A percentile compares a stretch with the other conserved stretches of the same genome.
Evolutionary conservation across 2,797 vertebrate genomes (phyloP).

Genomic region (Catharus ustulatus): DNA sequence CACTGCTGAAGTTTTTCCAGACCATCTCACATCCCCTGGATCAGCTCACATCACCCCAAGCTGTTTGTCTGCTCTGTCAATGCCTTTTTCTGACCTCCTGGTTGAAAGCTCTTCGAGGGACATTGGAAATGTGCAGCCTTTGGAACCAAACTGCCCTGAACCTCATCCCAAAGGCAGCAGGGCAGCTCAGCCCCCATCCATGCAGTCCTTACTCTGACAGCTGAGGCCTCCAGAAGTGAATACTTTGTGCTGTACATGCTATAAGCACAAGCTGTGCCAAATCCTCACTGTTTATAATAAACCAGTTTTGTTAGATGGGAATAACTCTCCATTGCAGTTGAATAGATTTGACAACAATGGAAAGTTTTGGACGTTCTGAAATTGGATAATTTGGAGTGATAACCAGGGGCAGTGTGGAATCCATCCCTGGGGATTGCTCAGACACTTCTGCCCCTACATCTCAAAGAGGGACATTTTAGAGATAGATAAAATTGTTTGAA

Average conservation of each 20-base stretch:
- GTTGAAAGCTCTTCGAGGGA: not conserved
- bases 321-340: not conserved
- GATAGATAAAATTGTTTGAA: not conserved
- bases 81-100: not conserved
- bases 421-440: not conserved
- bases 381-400: not conserved
- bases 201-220: not conserved
- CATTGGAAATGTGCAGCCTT: not conserved
- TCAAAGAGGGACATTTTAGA: not conserved
- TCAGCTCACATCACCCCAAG: not conserved
- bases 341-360: not conserved
- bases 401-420: not conserved
- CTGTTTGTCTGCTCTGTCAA: not conserved
- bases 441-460: rapidly evolving
- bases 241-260: not conserved
- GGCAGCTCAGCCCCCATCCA: not conserved
- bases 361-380: not conserved
- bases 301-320: not conserved
- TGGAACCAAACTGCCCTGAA: not conserved
- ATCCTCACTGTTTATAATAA: not conserved
- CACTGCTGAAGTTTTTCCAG: not conserved
- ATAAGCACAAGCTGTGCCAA: not conserved
- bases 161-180: not conserved
- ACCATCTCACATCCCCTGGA: not conserved
- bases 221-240: not conserved